Evolutionary conservation across 2,113 vertebrate genomes (phyloP).

Genomic region (Hippocampus guttulatus): DNA sequence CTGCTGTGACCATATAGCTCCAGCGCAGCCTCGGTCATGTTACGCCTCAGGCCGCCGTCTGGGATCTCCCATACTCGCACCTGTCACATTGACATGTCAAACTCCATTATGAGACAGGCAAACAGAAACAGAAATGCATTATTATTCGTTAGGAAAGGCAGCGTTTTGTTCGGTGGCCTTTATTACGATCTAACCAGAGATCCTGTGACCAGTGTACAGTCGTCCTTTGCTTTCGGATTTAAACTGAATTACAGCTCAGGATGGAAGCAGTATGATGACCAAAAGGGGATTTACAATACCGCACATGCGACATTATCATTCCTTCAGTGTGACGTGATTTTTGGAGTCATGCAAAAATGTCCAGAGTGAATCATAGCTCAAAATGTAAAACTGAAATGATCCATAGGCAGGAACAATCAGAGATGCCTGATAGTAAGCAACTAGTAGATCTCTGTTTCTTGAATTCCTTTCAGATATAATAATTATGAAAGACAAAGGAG

Average conservation of each 20-base stretch:
- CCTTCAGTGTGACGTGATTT: conserved; percentile 7
- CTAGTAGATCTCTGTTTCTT: neutral
- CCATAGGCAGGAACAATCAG: neutral
- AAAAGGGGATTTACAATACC: conserved; percentile 44
- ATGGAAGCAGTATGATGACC: conserved; percentile 32
- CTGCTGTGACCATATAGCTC: conserved; percentile 95
- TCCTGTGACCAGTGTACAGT: conserved; percentile 32
- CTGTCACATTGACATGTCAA: conserved; percentile 55
- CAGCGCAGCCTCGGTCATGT: conserved; percentile 88
- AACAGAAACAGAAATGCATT: neutral
- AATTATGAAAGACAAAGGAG: neutral
- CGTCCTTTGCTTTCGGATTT: conserved; percentile 56
- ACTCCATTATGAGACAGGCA: neutral
- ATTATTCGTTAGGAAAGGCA: neutral
- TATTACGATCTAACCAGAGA: conserved; percentile 39
- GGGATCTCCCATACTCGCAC: conserved; percentile 97
- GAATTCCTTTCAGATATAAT: neutral
- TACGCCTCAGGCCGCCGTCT: conserved; percentile 84
- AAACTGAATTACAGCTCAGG: conserved; percentile 59
- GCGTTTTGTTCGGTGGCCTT: neutral
- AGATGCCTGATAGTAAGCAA: neutral
- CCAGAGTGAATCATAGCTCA: neutral
- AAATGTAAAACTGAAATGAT: neutral
- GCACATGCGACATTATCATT: conserved; percentile 4
- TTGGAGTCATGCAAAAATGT: conserved; percentile 10